Conservation (phyloP, 35 echinoderm and acorn worm genomes). For the Apostichopus japonicus region DNA sequence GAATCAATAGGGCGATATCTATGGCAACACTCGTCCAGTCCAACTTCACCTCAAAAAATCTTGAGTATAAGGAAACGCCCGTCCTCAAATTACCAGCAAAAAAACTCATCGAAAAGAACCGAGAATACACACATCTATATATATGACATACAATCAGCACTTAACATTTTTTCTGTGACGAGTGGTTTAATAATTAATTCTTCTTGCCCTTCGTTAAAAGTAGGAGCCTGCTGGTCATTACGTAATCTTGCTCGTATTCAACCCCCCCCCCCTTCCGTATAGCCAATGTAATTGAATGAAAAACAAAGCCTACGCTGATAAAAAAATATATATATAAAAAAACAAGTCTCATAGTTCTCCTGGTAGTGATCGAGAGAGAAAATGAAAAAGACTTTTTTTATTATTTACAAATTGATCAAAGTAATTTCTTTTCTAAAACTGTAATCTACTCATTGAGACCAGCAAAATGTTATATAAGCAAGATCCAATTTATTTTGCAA, state of each 20-base stretch:
- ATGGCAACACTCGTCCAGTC: constrained; percentile 2
- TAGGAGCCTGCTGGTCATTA: not conserved
- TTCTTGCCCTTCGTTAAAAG: not conserved
- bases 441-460: not conserved
- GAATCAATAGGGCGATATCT: constrained; percentile 40
- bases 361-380: not conserved
- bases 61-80: not conserved
- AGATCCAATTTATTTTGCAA: too few species aligned
- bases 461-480: not conserved
- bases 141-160: not conserved
- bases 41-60: not conserved
- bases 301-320: not conserved
- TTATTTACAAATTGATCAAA: not conserved
- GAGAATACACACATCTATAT: not conserved
- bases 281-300: not conserved
- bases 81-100: constrained; percentile 1
- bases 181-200: constrained; percentile 37
- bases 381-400: not conserved
- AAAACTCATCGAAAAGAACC: not conserved
- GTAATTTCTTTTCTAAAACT: not conserved
- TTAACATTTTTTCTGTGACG: not conserved
- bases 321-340: not conserved
- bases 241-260: constrained; percentile 14
- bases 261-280: not conserved
- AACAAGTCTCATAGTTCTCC: not conserved